Evolutionary conservation across 2,113 vertebrate genomes (phyloP), one percentile per base, ranked within the genome.

Genomic region (Plotosus lineatus): DNA sequence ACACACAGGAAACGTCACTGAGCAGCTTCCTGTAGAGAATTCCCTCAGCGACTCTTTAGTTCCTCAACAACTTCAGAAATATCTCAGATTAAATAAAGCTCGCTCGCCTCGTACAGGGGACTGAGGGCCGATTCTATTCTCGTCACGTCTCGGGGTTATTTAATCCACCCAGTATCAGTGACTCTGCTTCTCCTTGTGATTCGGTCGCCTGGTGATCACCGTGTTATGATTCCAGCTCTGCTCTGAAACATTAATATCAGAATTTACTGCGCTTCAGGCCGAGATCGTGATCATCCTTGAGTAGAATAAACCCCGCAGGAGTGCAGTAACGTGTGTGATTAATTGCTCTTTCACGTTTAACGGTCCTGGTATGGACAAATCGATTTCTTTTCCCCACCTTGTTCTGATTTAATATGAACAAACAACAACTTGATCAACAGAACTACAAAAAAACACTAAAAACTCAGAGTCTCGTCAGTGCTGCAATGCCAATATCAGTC

Each of bases 1-100:
- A 53, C 5, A 38, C 28, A 53, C 44, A 31, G 23, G 44, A 6
- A 78, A 58, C n/a, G n/a, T n/a, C n/a, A n/a, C n/a, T n/a, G n/a
- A 46, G 7, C 44, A 14, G 65, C 38, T 60, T n/a, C 74, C 23
- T 7, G 40, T 42, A 72, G 48, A 72, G 75, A 61, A 78, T 61
- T 78, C 42, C 66, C 17, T 2, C 42, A 69, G 56, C 36, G 53
- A 21, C 31, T 38, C 17, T 17, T 36, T 33, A 44, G 65, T 15
- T 69, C 38, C 26, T 36, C 26, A 8, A 63, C 12, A 4, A 63
- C n/a, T n/a, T n/a, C n/a, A n/a, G n/a, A 63, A 63, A 3, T 38
- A 7, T 36, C 61, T 38, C 33, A 4, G 9, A 65, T 21, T 60
- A 31, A 60, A 31, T 60, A 31, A 31, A 60, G 17, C 63, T 36